Percentiles rank a stretch among this genome's conserved stretches.
phyloP scores from a whole-genome alignment of 2,113 vertebrate genomes.

The Prunella fulvescens region DNA sequence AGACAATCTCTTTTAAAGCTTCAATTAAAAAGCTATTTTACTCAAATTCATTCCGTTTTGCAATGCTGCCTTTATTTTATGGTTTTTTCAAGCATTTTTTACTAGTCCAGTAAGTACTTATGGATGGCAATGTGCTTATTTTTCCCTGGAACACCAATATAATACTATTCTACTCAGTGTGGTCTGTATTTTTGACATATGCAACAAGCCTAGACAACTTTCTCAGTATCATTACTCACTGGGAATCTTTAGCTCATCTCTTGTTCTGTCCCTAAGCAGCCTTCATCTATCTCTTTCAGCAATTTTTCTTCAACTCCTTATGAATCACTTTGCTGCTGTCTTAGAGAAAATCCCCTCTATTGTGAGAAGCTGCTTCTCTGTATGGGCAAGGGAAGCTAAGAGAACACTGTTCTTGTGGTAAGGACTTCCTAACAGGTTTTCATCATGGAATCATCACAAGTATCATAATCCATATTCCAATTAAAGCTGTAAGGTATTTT shows the following conservation, averaged over 20 bases:
- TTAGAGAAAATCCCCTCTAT: not conserved
- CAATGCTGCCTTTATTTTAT: not conserved
- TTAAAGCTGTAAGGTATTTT: not conserved
- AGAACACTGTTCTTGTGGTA: not conserved
- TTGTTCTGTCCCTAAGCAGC: slow-evolving; percentile 4
- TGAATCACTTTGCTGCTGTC: not conserved
- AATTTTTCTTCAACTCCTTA: slow-evolving; percentile 13
- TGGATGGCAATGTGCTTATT: not conserved
- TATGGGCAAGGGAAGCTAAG: not conserved
- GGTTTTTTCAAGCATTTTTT: not conserved
- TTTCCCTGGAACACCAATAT: not conserved
- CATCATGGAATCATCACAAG: not conserved
- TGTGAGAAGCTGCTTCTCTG: not conserved
- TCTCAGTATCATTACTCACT: slow-evolving; percentile 1
- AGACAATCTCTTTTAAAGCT: not conserved
- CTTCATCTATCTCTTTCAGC: slow-evolving; percentile 22
- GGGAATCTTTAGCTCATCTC: not conserved
- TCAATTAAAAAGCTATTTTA: not conserved
- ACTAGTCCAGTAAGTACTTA: not conserved
- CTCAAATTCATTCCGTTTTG: not conserved
- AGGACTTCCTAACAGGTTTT: not conserved
- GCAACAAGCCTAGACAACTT: not conserved
- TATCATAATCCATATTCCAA: not conserved
- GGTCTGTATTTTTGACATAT: not conserved
- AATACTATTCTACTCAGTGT: not conserved